Conservation (phyloP, 2,888 invertebrate genomes). For the Ametastegia equiseti region DNA sequence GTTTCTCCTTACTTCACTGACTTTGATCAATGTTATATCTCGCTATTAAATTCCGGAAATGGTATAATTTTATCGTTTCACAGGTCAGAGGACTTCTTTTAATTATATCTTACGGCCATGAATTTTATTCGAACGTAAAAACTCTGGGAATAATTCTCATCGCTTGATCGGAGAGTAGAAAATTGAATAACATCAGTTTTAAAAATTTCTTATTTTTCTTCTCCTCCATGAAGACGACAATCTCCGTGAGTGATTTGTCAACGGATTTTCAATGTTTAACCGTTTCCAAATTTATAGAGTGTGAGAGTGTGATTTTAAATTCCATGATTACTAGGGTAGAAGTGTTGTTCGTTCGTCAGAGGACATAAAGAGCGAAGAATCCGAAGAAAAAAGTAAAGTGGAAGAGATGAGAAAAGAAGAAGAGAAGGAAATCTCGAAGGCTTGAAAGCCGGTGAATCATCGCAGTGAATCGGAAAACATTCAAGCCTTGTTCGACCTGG, state of each 20-base stretch:
- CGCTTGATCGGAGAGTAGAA: too few relatives aligned
- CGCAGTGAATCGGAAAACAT: conserved; percentile 11
- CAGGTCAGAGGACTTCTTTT: neutral
- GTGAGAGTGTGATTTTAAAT: neutral
- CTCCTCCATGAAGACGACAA: too few relatives aligned
- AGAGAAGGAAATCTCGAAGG: neutral
- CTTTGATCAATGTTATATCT: conserved; percentile 20
- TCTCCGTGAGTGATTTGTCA: too few relatives aligned
- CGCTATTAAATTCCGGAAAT: neutral
- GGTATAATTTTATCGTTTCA: conserved; percentile 9
- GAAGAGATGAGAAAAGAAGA: too few relatives aligned
- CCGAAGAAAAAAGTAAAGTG: neutral
- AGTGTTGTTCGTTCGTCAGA: neutral
- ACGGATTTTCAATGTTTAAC: too few relatives aligned
- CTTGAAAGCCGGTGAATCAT: conserved; percentile 22
- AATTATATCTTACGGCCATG: too few relatives aligned
- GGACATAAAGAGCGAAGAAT: neutral
- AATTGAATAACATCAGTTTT: too few relatives aligned
- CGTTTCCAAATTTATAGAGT: too few relatives aligned
- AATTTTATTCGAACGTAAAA: too few relatives aligned
- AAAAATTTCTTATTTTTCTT: too few relatives aligned
- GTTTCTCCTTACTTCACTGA: neutral
- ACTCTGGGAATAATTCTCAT: too few relatives aligned
- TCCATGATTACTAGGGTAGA: neutral
- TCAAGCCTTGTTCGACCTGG: conserved; percentile 6